phyloP scores from a whole-genome alignment of 2,113 vertebrate species.

The Limnothrissa miodon region DNA sequence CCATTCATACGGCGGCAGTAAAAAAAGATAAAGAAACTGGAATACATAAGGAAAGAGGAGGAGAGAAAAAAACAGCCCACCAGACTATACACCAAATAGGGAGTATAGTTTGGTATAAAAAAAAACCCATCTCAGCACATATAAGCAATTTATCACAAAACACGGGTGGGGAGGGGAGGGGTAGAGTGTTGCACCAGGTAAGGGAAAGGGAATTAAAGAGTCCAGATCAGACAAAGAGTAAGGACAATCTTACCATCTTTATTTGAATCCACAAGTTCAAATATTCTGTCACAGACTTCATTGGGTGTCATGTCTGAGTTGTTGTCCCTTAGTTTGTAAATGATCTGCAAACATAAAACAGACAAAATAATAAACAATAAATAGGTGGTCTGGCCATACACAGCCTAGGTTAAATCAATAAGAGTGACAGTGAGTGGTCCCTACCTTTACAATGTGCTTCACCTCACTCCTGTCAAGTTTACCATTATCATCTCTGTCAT shows the following conservation, averaged over 20 bases:
- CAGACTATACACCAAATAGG: too few species aligned
- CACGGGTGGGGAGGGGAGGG: too few species aligned
- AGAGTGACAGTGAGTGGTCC: background rate
- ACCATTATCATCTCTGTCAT: conserved; percentile 81
- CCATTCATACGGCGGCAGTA: too few species aligned
- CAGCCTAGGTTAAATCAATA: background rate
- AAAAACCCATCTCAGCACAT: too few species aligned
- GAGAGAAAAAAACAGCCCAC: too few species aligned
- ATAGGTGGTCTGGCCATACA: background rate
- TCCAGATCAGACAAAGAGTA: too few species aligned
- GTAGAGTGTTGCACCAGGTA: too few species aligned
- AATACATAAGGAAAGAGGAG: too few species aligned
- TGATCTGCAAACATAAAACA: conserved; percentile 51
- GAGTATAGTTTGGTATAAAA: too few species aligned
- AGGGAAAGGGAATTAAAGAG: too few species aligned
- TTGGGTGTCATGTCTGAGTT: conserved; percentile 22
- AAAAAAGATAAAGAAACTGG: too few species aligned
- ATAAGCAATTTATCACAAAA: too few species aligned
- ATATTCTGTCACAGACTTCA: conserved; percentile 67
- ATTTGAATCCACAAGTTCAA: conserved; percentile 67
- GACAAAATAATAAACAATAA: background rate
- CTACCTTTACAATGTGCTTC: conserved; percentile 75
- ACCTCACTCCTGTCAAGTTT: conserved; percentile 77
- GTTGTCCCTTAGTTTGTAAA: conserved; percentile 48
- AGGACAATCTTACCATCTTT: conserved; percentile 60